Evolutionary conservation across 2,888 invertebrate species (phyloP).

Genomic region (Drosophila falleni): DNA sequence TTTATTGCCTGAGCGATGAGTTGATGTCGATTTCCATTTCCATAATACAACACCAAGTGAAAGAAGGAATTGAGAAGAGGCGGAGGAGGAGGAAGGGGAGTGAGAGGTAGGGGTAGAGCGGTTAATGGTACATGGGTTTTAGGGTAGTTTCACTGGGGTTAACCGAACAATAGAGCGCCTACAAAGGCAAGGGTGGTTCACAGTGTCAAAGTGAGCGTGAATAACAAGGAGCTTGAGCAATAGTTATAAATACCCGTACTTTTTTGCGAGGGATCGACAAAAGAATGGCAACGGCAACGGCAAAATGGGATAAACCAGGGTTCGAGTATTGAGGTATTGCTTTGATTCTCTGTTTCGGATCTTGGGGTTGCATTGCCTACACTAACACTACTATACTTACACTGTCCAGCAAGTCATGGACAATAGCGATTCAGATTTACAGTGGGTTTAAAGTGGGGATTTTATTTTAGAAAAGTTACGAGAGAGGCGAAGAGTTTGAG

Average conservation of each 20-base stretch:
- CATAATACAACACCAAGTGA: conserved; percentile 7
- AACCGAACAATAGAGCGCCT: conserved; percentile 41
- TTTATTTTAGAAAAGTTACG: too few species aligned
- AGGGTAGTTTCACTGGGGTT: conserved; percentile 37
- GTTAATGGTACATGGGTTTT: conserved; percentile 9
- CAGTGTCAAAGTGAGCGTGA: conserved; percentile 72
- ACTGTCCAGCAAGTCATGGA: background rate
- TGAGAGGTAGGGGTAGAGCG: background rate
- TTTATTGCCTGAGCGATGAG: conserved; percentile 68
- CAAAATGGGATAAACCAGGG: background rate
- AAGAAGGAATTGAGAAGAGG: background rate
- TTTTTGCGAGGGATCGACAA: conserved; percentile 30
- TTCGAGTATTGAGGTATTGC: background rate
- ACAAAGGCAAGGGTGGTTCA: conserved; percentile 21
- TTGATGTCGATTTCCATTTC: conserved; percentile 34
- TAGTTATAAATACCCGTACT: conserved; percentile 12
- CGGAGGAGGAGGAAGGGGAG: background rate
- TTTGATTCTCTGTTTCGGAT: background rate
- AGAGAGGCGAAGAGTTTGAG: too few species aligned
- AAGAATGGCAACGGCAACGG: background rate
- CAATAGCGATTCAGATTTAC: background rate
- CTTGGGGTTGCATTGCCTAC: conserved; percentile 4
- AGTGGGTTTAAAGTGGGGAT: too few species aligned
- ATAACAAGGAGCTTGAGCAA: conserved; percentile 31
- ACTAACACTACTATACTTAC: background rate